Evolutionary conservation across 2,797 vertebrate genomes (phyloP), one percentile per base, ranked within the genome.

Genomic region (Eutrigla gurnardus): DNA sequence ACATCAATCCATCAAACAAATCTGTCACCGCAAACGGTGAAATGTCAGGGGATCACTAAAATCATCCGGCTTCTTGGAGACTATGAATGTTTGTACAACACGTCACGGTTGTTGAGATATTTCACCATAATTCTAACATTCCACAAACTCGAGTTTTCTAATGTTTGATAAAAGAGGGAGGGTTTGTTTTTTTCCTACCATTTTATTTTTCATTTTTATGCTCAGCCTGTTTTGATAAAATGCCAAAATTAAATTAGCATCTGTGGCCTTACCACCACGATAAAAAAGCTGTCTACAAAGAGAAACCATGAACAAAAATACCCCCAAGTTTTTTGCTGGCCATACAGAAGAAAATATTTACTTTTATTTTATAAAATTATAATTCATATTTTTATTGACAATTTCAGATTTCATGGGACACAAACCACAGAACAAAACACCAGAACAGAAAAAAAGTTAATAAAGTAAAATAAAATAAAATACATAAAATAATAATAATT

Each of bases 251-350:
- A 52, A 50, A 47, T 60, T 67, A 69, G 54, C 49, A 71, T 78
- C 61, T 71, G 25, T 62, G 64, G 82, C 71, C 60, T 39, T 46
- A 54, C 68, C 40, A 72, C 73, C 79, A 69, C 25, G 25, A 78
- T 45, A 81, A 61, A 65, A 80, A 73, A 83, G 53, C 59, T 1
- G 18, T 75, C 76, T 70, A 52, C 5, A 37, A 73, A 81, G 65
- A 79, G 54, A 87, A 88, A 66, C 77, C 75, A 60, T 53, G 84
- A 84, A 78, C 75, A 83, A 52, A 78, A 78, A 87, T 54, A 54
- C 40, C 70, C 25, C 47, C 0, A 39, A 80, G 45, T 65, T 50
- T 65, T 59, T 66, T 72, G 37, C 66, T 61, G 58, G 66, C 70
- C 64, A 18, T 52, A 40, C 18, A 67, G 55, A 73, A 46, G 45